Conservation (phyloP, 1,140 invertebrate genomes). For the Andrena cerasifolii region DNA sequence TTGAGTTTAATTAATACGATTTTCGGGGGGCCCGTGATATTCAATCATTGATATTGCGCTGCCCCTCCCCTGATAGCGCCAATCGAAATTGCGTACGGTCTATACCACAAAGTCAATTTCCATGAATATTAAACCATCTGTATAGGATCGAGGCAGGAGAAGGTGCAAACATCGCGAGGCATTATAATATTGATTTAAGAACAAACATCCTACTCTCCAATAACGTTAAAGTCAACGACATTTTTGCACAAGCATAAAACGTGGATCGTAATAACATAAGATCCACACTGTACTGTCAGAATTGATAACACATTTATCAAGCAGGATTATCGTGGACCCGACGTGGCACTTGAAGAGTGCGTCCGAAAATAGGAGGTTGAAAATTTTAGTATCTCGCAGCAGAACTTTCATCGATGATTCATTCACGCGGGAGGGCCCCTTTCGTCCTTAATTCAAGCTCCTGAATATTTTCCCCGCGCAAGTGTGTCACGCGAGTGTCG, state of each 20-base stretch:
- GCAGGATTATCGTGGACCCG: too few relatives aligned
- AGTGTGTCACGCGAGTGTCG: background rate
- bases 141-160: slow-evolving; percentile 44
- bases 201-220: too few relatives aligned
- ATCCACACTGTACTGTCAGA: too few relatives aligned
- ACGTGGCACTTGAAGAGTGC: too few relatives aligned
- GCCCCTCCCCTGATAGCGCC: background rate
- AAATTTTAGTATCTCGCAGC: too few relatives aligned
- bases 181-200: background rate
- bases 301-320: too few relatives aligned
- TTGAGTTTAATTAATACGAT: slow-evolving; percentile 28
- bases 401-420: background rate
- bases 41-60: slow-evolving; percentile 26
- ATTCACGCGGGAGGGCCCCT: background rate
- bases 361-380: too few relatives aligned
- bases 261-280: background rate
- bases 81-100: slow-evolving; percentile 12
- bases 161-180: background rate
- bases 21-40: background rate
- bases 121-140: slow-evolving; percentile 45
- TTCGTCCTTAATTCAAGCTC: background rate
- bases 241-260: background rate
- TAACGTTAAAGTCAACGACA: background rate
- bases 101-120: slow-evolving; percentile 59
- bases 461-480: background rate